phyloP scores from a whole-genome alignment of 2,888 invertebrate genomes.

The Phytoseiulus persimilis region DNA sequence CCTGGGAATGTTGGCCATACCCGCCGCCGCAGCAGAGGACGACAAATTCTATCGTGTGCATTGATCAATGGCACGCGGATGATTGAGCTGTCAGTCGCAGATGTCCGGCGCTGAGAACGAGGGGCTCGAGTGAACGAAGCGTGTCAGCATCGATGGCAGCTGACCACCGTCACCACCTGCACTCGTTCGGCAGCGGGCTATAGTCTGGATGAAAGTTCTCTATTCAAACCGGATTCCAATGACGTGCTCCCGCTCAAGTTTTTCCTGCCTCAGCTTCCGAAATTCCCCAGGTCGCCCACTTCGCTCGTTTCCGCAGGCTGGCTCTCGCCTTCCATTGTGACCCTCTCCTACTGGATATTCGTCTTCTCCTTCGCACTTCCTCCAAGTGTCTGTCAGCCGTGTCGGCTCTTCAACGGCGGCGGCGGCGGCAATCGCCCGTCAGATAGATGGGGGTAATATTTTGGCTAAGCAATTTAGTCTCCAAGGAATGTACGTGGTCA shows the following conservation, averaged over 20 bases:
- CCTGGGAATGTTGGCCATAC: background rate
- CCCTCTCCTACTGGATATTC: background rate
- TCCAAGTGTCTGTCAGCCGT: background rate
- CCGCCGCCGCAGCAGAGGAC: background rate
- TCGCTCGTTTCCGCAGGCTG: background rate
- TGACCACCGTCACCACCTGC: background rate
- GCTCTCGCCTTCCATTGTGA: background rate
- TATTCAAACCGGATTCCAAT: background rate
- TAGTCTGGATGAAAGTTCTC: background rate
- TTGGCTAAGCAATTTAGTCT: background rate
- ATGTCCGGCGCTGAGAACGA: background rate
- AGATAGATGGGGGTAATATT: background rate
- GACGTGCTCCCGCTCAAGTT: too few species aligned
- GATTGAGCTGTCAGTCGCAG: slow-evolving; percentile 35
- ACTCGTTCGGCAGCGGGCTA: background rate
- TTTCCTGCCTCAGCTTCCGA: background rate
- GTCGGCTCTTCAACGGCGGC: background rate
- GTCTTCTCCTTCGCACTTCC: background rate
- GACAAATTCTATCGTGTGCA: background rate
- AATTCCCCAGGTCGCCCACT: background rate
- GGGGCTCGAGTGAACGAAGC: background rate
- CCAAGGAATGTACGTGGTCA: background rate
- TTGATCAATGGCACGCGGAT: slow-evolving; percentile 10
- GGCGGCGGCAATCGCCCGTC: background rate
- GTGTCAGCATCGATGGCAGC: background rate